Evolutionary conservation across 2,888 invertebrate genomes (phyloP).

Genomic region (Vanessa cardui): DNA sequence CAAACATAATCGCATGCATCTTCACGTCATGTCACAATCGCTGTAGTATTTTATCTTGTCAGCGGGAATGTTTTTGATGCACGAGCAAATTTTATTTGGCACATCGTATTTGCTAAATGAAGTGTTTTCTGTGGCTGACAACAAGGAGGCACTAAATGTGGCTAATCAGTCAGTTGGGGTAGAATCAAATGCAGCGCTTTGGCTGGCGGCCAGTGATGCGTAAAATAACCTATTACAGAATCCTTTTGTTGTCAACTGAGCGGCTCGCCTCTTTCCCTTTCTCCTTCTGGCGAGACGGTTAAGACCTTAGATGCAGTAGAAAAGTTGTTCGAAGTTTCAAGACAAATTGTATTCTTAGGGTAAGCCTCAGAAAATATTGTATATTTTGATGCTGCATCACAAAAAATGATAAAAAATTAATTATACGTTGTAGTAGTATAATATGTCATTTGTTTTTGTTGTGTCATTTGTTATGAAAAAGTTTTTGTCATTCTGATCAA

Average conservation of each 20-base stretch:
- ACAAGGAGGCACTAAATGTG: slow-evolving; percentile 49
- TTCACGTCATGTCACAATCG: slow-evolving; percentile 23
- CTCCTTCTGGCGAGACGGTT: slow-evolving; percentile 31
- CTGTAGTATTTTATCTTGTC: slow-evolving; percentile 32
- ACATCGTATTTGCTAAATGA: slow-evolving; percentile 44
- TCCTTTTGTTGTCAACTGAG: slow-evolving; percentile 60
- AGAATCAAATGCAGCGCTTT: slow-evolving; percentile 58
- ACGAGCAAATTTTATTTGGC: slow-evolving; percentile 41
- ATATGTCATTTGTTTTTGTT: too few relatives aligned
- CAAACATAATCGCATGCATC: slow-evolving; percentile 24
- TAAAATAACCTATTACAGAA: slow-evolving; percentile 64
- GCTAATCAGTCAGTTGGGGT: slow-evolving; percentile 48
- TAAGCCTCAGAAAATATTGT: slow-evolving; percentile 12
- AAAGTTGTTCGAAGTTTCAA: slow-evolving; percentile 24
- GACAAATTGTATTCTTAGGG: slow-evolving; percentile 23
- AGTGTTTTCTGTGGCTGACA: slow-evolving; percentile 55
- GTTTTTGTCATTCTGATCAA: neutral
- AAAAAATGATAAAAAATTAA: too few relatives aligned
- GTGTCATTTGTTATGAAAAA: too few relatives aligned
- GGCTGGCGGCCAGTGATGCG: slow-evolving; percentile 52
- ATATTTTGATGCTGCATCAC: slow-evolving; percentile 7
- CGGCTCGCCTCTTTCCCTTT: slow-evolving; percentile 44
- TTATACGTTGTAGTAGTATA: too few relatives aligned
- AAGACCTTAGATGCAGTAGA: slow-evolving; percentile 35
- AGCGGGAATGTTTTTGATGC: slow-evolving; percentile 42